Base-by-base conservation (phyloP, 2,797 vertebrate genomes). In the Chrysocyon brachyurus region DNA sequence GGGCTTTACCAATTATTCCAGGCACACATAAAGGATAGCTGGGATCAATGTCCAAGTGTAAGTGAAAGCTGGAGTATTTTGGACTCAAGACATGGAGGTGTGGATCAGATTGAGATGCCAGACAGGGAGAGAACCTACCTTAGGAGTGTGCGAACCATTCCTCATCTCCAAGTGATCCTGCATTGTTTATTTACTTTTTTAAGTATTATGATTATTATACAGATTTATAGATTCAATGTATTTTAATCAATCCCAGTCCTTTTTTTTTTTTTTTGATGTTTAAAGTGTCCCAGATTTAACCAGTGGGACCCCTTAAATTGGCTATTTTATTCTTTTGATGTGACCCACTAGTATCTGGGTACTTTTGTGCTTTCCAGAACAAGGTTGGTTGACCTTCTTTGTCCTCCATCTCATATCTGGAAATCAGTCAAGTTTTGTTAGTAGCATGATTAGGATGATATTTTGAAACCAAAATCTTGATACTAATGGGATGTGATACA, bases 191-290 rank as follows among this genome's bases (percentile, higher is more conserved):
- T 17, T 59, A 46, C 85, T 52, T 70, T 40, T 91, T 40, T 52
- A 11, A 89, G 8, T 81, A 64, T 66, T 61, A 78, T 59, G 54
- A 36, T 17, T 31, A 63, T 11, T 31, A 46, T 0, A 17, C 26
- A 36, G 11, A 56, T 28, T 91, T 21, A 14, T 22, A 19, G 11
- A 66, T 59, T 84, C 59, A 31, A 0, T 66, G 1, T 21, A 11
- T 66, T 87, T 81, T 31, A 31, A 66, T 57, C 56, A 66, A 12
- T 40, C 12, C 36, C 14, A 52, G 12, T 70, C 15, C 33, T 85
- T 84, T 19, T 26, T 92, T 82, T 91, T 79, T 21, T 40, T n/a
- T 90, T 83, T 16, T n/a, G 72, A 11, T 75, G 36, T 12, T 91
- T 36, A 72, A 6, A 24, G 9, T 81, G 5, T 49, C 28, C 72